phyloP scores from a whole-genome alignment of 2,113 vertebrate genomes.

The Ursus arctos region DNA sequence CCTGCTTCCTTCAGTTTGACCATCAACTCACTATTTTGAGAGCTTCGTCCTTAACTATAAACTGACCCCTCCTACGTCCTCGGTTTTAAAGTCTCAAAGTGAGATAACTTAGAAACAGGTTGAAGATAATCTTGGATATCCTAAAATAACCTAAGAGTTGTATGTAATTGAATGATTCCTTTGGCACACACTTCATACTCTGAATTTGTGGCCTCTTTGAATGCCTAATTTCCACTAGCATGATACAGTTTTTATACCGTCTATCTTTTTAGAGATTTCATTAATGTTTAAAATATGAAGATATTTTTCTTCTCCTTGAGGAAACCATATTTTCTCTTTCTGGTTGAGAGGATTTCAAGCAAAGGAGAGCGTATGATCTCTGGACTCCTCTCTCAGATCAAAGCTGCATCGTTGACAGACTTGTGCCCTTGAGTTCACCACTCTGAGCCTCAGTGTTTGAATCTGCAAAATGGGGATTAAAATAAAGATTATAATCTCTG shows the following conservation, averaged over 20 bases:
- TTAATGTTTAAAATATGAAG: conserved; percentile 43
- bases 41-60: not conserved
- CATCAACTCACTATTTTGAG: not conserved
- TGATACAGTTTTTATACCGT: not conserved
- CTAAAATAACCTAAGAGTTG: not conserved
- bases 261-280: conserved; percentile 4
- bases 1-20: conserved; percentile 6
- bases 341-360: not conserved
- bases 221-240: not conserved
- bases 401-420: not conserved
- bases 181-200: not conserved
- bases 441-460: not conserved
- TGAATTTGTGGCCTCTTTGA: conserved; percentile 37
- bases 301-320: not conserved
- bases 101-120: not conserved
- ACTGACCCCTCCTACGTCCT: not conserved
- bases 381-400: not conserved
- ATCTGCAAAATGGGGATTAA: conserved; percentile 3
- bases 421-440: not conserved
- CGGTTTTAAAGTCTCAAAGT: not conserved
- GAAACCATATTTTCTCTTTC: not conserved
- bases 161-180: not conserved
- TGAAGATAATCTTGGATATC: not conserved
- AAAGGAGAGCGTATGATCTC: not conserved
- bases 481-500: not conserved